A percentile compares a stretch with the other conserved stretches of the same genome.
Evolutionary conservation across 2,797 vertebrate species (phyloP).

Genomic region (Myotis pilosus): DNA sequence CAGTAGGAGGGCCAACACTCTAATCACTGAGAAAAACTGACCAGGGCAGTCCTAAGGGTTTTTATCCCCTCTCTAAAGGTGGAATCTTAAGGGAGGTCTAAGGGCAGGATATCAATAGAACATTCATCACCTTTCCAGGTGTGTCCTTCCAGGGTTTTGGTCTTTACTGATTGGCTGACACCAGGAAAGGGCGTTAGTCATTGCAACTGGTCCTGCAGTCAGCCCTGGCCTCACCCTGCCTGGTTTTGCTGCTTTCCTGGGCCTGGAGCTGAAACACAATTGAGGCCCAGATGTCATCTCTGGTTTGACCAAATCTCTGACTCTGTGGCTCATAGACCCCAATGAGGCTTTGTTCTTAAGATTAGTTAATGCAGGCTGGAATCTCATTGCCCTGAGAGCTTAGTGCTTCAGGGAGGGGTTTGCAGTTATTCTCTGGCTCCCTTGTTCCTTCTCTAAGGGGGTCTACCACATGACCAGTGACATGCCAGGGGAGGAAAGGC

Average conservation of each 20-base stretch:
- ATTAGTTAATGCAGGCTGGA: background rate
- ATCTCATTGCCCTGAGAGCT: background rate
- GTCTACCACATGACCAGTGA: background rate
- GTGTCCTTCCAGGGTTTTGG: background rate
- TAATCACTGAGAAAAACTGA: background rate
- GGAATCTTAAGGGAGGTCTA: background rate
- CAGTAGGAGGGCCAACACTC: background rate
- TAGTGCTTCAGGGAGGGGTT: background rate
- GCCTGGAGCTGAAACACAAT: background rate
- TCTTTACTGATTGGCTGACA: background rate
- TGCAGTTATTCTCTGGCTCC: background rate
- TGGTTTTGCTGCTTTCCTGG: background rate
- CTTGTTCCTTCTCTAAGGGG: background rate
- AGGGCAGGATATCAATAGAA: background rate
- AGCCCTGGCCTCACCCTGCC: background rate
- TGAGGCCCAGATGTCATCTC: background rate
- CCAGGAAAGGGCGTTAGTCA: background rate
- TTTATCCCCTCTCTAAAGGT: background rate
- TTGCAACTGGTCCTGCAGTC: background rate
- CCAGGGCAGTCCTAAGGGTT: background rate
- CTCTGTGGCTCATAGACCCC: background rate
- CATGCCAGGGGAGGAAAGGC: background rate
- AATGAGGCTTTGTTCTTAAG: background rate
- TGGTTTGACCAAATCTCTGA: background rate
- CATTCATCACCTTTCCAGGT: background rate